Base-by-base conservation (phyloP, 2,797 vertebrate species). In the Trematomus bernacchii region DNA sequence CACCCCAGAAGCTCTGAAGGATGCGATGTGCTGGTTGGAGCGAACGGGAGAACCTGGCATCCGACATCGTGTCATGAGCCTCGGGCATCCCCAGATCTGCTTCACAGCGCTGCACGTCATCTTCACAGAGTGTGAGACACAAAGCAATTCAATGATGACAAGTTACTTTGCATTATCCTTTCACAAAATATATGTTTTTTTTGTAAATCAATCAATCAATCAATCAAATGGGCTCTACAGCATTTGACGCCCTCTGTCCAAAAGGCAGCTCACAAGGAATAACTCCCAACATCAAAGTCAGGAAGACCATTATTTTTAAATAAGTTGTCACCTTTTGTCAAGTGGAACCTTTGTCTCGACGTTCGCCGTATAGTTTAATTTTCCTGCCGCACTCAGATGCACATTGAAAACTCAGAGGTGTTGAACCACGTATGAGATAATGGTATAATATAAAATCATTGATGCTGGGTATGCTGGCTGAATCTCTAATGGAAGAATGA, bases 81-180 rank as follows among this genome's bases (percentile, higher is more conserved):
- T 95, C 0, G 91, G 91, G 6, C 21, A 73, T 1, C 0, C 1
- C 0, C 5, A 48, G 3, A 73, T 18, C 6, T 77, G 93, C 75
- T 83, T 63, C 60, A 40, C 63, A 1, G 70, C 87, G 30, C 86
- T 99, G 2, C 89, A 87, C 2, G 42, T 94, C 7, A 79, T 98
- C 77, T 98, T 97, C 80, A 79, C 48, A 6, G 90, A 95, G 66
- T 97, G 97, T 98, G 93, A 96, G 96, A 94, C 0, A 19, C 14
- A 6, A 19, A 66, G 33, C 46, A 7, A 3, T 33, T 23, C 43
- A n/a, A 3, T 3, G 46, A 13, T 54, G n/a, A 55, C 10, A 30
- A 19, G 27, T 8, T 12, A 11, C 18, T 57, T 9, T 5, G 27
- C 30, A 16, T 55, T 53, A 27, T 46, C 6, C 33, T 37, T 6